Evolutionary conservation across 2,797 vertebrate genomes (phyloP).

Genomic region (Spinus olivaceus): DNA sequence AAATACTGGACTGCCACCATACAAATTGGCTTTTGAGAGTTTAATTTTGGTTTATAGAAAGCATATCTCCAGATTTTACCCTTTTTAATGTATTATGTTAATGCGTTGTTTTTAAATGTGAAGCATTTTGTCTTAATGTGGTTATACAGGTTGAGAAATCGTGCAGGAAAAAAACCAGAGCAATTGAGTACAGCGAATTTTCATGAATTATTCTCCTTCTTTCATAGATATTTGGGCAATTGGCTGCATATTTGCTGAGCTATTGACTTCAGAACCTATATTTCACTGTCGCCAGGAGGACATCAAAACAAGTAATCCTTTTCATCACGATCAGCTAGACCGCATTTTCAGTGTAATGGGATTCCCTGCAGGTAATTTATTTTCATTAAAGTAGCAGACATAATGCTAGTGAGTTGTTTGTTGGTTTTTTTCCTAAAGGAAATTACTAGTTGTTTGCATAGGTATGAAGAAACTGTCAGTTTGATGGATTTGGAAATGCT

Average conservation of each 20-base stretch:
- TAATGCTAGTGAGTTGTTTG: background rate
- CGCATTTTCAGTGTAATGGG: conserved; percentile 99
- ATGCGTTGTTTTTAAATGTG: background rate
- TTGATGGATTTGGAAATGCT: conserved; percentile 23
- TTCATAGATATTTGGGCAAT: conserved; percentile 95
- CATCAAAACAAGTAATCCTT: conserved; percentile 98
- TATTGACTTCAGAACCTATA: conserved; percentile 96
- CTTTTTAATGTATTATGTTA: background rate
- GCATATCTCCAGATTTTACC: background rate
- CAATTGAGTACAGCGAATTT: background rate
- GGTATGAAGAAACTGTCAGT: background rate
- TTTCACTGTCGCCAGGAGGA: conserved; percentile 99
- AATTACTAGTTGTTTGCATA: background rate
- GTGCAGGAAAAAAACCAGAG: background rate
- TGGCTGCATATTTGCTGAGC: conserved; percentile 97
- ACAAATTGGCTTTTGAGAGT: background rate
- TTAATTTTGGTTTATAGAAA: background rate
- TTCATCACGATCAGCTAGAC: conserved; percentile 97
- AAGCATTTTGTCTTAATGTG: conserved; percentile 7
- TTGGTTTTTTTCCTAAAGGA: background rate
- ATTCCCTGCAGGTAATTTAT: conserved; percentile 91
- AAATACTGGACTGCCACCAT: background rate
- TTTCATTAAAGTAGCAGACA: conserved; percentile 22
- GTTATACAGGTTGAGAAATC: background rate
- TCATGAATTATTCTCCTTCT: conserved; percentile 11